Evolutionary conservation across 2,797 vertebrate species (phyloP), one percentile per base, ranked within the genome.

Genomic region (Pagetopsis macropterus): DNA sequence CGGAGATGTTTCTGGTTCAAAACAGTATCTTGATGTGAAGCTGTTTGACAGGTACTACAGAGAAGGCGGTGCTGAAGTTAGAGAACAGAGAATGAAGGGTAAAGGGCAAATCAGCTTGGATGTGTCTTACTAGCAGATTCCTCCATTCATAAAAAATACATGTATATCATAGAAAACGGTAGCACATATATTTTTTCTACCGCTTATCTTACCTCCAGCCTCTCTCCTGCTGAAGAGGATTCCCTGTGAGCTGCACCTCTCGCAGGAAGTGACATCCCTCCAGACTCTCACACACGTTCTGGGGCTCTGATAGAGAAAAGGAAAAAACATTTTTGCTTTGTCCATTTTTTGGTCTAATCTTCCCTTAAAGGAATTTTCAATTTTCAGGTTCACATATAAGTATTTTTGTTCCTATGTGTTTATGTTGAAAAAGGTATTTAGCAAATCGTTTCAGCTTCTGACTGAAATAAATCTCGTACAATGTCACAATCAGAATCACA

Each of bases 191-290:
- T 51, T 1, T 54, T 4, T 6, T 54, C 59, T 19, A 21, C 9
- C 10, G 19, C 5, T 41, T 2, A 2, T 75, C 92, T 94, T 75
- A 99, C 98, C 96, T 96, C 96, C 96, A 98, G 14, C 89, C 91
- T 48, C 66, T 79, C 86, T 99, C 97, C 83, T 92, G 95, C 64
- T 96, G 93, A 78, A 99, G 76, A 70, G 97, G 97, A 91, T 99
- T 98, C 85, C 95, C 96, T 41, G 21, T 81, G 21, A 99, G 70
- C 66, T 84, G 91, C 48, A 99, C 75, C 37, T 96, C 93, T 55
- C 46, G 85, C 31, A 99, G 91, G 76, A 88, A 88, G 13, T 12
- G 57, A 85, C 96, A 98, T 44, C 91, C 91, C 79, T 85, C 72
- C 84, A 99, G 89, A 70, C 92, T 95, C 17, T 77, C 82, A 65